These are phyloP conservation scores for Trematomus bernacchii DNA, from an alignment of 2,797 vertebrate species.

Conservation along the genomic window DNA sequence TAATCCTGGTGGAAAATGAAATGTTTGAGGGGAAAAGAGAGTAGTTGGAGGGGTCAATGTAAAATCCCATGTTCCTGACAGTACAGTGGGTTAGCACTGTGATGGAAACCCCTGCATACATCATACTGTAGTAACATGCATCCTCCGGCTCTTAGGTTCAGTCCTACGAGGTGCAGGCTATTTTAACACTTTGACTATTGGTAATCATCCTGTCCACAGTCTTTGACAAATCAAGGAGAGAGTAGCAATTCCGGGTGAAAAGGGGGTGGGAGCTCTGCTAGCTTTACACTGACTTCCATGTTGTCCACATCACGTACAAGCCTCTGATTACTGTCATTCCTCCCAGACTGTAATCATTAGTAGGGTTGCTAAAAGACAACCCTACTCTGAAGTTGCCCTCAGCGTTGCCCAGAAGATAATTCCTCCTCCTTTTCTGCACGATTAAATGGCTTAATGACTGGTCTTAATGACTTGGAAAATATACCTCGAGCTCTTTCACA, in stretches of 20 bases:
- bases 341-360: constrained; percentile 74
- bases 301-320: constrained; percentile 59
- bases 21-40: neutral
- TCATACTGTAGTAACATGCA: constrained; percentile 18
- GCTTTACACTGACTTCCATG: constrained; percentile 62
- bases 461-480: constrained; percentile 72
- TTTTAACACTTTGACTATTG: constrained; percentile 51
- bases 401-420: constrained; percentile 54
- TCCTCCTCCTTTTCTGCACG: constrained; percentile 62
- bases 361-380: constrained; percentile 60
- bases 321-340: constrained; percentile 84
- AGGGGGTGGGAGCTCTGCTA: constrained; percentile 66
- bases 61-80: neutral
- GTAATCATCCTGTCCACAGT: constrained; percentile 81
- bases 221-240: constrained; percentile 70
- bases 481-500: constrained; percentile 64
- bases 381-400: constrained; percentile 44
- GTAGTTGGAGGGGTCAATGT: neutral
- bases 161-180: constrained; percentile 52
- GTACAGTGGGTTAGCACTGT: neutral
- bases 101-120: neutral
- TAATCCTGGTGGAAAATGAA: neutral
- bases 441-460: constrained; percentile 75
- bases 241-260: constrained; percentile 78
- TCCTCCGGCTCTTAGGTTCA: constrained; percentile 19